Base-by-base conservation (phyloP, 2,888 invertebrate species). In the Chalcosyrphus nemorum region DNA sequence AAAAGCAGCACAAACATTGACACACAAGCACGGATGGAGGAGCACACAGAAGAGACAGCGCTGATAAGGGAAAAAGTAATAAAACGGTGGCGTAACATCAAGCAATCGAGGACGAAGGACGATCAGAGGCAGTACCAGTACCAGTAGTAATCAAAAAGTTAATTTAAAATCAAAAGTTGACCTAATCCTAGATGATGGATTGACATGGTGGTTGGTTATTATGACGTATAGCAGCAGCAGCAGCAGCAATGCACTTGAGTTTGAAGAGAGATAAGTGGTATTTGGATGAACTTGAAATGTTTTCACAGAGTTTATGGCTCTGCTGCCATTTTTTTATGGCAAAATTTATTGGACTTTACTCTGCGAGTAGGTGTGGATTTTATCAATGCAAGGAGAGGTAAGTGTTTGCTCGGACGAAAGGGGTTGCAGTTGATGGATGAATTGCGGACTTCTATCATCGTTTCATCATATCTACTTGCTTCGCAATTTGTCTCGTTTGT, bases 101-200 rank as follows among this genome's bases (percentile, higher is more conserved):
- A 41, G 54, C 43, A 35, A 17, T 41, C 15, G 19, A 47, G 17
- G 50, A 50, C 27, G 21, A 13, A 5, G 24, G 17, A 13, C 15
- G 15, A n/a, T 24, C 15, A 6, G 13, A n/a, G 57, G 13, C 35
- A 71, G 63, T n/a, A n/a, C n/a, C n/a, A n/a, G n/a, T n/a, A n/a
- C n/a, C n/a, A n/a, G n/a, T n/a, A n/a, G n/a, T 13, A 27, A 65
- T 54, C 52, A 29, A 9, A 38, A 74, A 68, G 66, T 61, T 68
- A 61, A 81, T 75, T 81, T 41, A 27, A 68, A 75, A 24, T 41
- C 54, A 74, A n/a, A 61, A 59, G 66, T 66, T 41, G 54, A 47
- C 47, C 61, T 72, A 77, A 72, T 52, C 41, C 70, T 21, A 24
- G 59, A 68, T 66, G 76, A 65, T 27, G 3, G 54, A 41, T 32